Conservation (phyloP, 1,140 invertebrate genomes). For the Amyelois transitella region DNA sequence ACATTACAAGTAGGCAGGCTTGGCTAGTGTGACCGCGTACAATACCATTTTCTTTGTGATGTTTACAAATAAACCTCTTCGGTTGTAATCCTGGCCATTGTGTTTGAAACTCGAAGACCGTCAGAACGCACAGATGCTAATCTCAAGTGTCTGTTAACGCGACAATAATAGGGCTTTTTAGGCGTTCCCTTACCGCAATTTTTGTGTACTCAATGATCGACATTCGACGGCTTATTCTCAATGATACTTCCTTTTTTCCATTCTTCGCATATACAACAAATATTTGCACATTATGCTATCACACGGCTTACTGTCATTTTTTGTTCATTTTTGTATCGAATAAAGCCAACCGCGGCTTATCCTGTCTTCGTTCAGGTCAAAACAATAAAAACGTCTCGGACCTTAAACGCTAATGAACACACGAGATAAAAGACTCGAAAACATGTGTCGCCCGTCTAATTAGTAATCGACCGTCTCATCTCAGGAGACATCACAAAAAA, state of each 20-base stretch:
- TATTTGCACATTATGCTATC: slow-evolving; percentile 2
- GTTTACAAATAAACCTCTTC: slow-evolving; percentile 73
- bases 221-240: slow-evolving; percentile 39
- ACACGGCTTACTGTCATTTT: slow-evolving; percentile 5
- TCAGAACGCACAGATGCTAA: slow-evolving; percentile 68
- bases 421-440: slow-evolving; percentile 59
- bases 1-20: slow-evolving; percentile 46
- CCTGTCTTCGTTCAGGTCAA: neutral
- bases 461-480: slow-evolving; percentile 66
- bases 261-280: slow-evolving; percentile 12
- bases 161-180: slow-evolving; percentile 63
- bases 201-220: slow-evolving; percentile 34
- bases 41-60: slow-evolving; percentile 60
- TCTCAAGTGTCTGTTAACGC: slow-evolving; percentile 73
- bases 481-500: slow-evolving; percentile 53
- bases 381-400: slow-evolving; percentile 32
- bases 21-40: slow-evolving; percentile 42
- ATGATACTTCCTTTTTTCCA: slow-evolving; percentile 49
- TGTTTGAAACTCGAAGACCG: slow-evolving; percentile 56
- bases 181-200: slow-evolving; percentile 48
- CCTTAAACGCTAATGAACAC: slow-evolving; percentile 44
- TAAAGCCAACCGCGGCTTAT: neutral
- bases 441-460: slow-evolving; percentile 70
- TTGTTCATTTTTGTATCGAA: slow-evolving; percentile 1
- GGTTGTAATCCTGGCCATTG: slow-evolving; percentile 62